Base-by-base conservation (phyloP, 2,113 vertebrate genomes). In the Strix aluco region DNA sequence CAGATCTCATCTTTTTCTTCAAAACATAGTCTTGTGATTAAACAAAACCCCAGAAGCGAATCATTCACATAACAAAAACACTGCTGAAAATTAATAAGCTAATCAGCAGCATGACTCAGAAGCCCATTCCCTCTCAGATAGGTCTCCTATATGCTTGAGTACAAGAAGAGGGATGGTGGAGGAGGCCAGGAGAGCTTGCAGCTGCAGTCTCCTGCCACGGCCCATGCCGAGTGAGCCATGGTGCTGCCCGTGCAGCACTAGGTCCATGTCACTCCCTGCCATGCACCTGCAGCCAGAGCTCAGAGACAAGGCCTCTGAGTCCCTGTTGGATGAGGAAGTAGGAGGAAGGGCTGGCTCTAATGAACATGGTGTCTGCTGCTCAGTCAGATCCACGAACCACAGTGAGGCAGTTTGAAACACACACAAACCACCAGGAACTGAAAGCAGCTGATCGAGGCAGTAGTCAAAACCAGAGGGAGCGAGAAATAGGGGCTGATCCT, bases 321-420 rank as follows among this genome's bases (percentile, higher is more conserved):
- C 32, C n/a, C 73, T 47, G 52, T 27, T 51, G 5, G 25, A 6
- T 0, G 2, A 67, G 25, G 25, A 58, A 26, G 14, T 5, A 30
- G 73, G 42, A 22, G 22, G 15, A 86, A 58, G 34, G 21, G 26
- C 32, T 85, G 55, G 20, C 5, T 44, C 15, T 61, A 7, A 55
- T 9, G 34, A 26, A 6, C 15, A 5, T 13, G 25, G n/a, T 8
- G 25, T 11, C 25, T 36, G 10, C 55, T 52, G 19, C 55, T 61
- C 7, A 5, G 29, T 51, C 3, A 2, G 44, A 18, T 11, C n/a
- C 18, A 13, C 0, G 4, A 22, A 15, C 13, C 6, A 15, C 32
- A 55, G 14, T 13, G 22, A 73, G 32, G 74, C 54, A 29, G 20
- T 10, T 38, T 61, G 58, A 67, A 82, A 75, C 25, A 14, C 63